Percentiles rank a stretch among this genome's conserved stretches.
Conservation (phyloP, 2,888 invertebrate genomes). For the Campoplex capitator region DNA sequence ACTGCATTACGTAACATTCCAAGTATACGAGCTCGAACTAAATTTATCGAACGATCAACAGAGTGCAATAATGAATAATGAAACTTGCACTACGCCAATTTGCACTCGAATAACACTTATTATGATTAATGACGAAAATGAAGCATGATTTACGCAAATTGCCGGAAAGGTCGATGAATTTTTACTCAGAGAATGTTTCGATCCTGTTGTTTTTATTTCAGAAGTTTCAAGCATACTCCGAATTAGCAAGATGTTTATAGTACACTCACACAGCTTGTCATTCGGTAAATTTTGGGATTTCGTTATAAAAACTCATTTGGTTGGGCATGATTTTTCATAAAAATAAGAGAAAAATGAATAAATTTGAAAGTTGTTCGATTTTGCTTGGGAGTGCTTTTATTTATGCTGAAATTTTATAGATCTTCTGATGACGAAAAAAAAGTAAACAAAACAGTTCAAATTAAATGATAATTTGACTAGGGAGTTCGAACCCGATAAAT, state of each 20-base stretch:
- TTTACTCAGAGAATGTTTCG: background rate
- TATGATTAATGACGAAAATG: background rate
- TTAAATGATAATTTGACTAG: constrained; percentile 2
- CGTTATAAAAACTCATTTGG: background rate
- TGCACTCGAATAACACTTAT: background rate
- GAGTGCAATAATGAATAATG: background rate
- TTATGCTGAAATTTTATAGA: background rate
- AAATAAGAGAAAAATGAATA: background rate
- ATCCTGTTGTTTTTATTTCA: background rate
- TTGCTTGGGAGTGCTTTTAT: background rate
- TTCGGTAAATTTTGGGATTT: background rate
- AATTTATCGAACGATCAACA: background rate
- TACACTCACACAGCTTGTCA: background rate
- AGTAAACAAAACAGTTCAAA: background rate
- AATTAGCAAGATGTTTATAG: background rate
- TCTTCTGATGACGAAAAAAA: background rate
- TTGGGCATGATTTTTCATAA: background rate
- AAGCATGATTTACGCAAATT: background rate
- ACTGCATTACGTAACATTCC: constrained; percentile 2
- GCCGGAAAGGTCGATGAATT: background rate
- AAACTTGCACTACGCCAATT: background rate
- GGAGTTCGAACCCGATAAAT: background rate
- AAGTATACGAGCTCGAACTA: background rate
- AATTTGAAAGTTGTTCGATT: background rate
- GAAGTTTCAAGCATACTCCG: background rate